Percentiles rank a stretch among this genome's conserved stretches.
Evolutionary conservation across 2,888 invertebrate species (phyloP).

Genomic region (Psylliodes chrysocephalus): DNA sequence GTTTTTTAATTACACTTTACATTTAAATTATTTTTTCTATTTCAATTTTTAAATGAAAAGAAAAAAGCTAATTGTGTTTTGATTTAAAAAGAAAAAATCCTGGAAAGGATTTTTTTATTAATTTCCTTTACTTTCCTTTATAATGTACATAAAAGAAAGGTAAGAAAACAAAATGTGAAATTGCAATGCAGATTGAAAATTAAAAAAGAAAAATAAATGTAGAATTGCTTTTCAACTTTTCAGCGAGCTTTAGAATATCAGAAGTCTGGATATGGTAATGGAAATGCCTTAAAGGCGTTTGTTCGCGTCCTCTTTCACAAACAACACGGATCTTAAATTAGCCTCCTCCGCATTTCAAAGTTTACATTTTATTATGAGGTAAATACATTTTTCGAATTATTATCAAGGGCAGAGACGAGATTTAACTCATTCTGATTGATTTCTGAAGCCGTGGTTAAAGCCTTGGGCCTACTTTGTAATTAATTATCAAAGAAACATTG

Average conservation of each 20-base stretch:
- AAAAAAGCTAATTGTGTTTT: no score
- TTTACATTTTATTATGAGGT: slow-evolving; percentile 54
- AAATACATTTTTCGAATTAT: slow-evolving; percentile 41
- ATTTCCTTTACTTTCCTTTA: slow-evolving; percentile 21
- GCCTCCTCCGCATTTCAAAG: slow-evolving; percentile 57
- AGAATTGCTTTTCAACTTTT: slow-evolving; percentile 42
- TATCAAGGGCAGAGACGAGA: slow-evolving; percentile 20
- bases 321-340: slow-evolving; percentile 59
- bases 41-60: no score
- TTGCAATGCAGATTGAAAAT: slow-evolving; percentile 40
- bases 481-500: slow-evolving; percentile 2
- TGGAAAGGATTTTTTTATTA: slow-evolving; percentile 15
- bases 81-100: no score
- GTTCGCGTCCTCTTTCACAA: slow-evolving; percentile 64
- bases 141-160: slow-evolving; percentile 28
- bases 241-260: slow-evolving; percentile 36
- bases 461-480: not conserved
- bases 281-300: slow-evolving; percentile 70
- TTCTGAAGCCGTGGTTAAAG: not conserved
- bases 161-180: slow-evolving; percentile 41
- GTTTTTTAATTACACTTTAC: no score
- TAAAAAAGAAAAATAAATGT: slow-evolving; percentile 36
- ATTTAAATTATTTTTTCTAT: no score
- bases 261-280: slow-evolving; percentile 65
- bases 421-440: slow-evolving; percentile 27